A percentile compares a stretch with the other conserved stretches of the same genome.
phyloP scores from a whole-genome alignment of 2,888 invertebrate species.

The Orthosia gracilis region DNA sequence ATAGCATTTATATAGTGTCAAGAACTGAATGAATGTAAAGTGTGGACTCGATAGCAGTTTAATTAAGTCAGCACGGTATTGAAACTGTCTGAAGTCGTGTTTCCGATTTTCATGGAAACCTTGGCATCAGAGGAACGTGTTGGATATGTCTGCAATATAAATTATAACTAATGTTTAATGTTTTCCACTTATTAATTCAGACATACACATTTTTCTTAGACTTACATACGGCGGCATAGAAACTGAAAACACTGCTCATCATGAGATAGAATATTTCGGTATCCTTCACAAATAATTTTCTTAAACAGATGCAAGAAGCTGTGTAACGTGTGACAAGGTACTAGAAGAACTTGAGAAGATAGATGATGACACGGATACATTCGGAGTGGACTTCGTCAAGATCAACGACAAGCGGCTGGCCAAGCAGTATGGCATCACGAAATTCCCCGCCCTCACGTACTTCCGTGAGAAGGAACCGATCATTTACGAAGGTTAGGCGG shows the following conservation, averaged over 20 bases:
- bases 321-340: slow-evolving; percentile 97
- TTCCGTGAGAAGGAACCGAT: slow-evolving; percentile 99
- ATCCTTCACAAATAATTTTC: slow-evolving; percentile 22
- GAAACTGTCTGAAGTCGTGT: background rate
- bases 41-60: background rate
- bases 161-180: background rate
- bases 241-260: background rate
- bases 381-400: slow-evolving; percentile 98
- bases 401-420: slow-evolving; percentile 99
- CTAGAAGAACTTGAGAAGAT: slow-evolving; percentile 98
- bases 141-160: background rate
- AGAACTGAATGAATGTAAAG: background rate
- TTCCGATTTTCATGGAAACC: slow-evolving; percentile 5
- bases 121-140: slow-evolving; percentile 42
- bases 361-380: slow-evolving; percentile 98
- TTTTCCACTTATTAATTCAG: slow-evolving; percentile 16
- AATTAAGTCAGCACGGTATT: background rate
- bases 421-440: slow-evolving; percentile 98
- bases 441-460: slow-evolving; percentile 98
- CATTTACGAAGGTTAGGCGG: slow-evolving; percentile 96
- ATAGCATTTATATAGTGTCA: background rate
- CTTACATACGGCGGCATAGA: background rate
- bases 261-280: slow-evolving; percentile 8
- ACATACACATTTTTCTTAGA: slow-evolving; percentile 7
- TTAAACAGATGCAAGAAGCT: slow-evolving; percentile 96